phyloP scores from a whole-genome alignment of 1,140 invertebrate species.

The Diorhabda sublineata region DNA sequence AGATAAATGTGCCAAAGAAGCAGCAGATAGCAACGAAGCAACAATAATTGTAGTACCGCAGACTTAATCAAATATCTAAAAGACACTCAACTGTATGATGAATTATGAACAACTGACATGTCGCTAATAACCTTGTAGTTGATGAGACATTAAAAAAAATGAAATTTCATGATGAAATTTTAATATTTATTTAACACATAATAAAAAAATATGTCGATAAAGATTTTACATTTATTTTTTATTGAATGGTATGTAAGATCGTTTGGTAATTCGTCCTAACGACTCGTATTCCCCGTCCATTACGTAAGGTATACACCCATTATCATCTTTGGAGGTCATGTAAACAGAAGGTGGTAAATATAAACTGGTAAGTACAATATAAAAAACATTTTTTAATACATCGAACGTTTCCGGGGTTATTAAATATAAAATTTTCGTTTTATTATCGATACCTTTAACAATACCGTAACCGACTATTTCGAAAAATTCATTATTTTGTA shows the following conservation, averaged over 20 bases:
- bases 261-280: constrained; percentile 38
- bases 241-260: constrained; percentile 30
- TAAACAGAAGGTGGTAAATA: constrained; percentile 39
- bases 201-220: not conserved
- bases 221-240: constrained; percentile 11
- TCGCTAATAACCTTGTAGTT: too few species aligned
- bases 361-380: constrained; percentile 36
- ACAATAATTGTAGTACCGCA: too few species aligned
- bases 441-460: constrained; percentile 37
- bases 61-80: too few species aligned
- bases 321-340: constrained; percentile 32
- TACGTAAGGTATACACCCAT: constrained; percentile 37
- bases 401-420: constrained; percentile 35
- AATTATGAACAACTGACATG: too few species aligned
- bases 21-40: too few species aligned
- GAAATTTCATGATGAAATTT: not conserved
- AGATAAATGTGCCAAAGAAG: too few species aligned
- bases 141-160: too few species aligned
- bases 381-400: constrained; percentile 32
- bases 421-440: constrained; percentile 30
- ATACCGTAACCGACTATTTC: constrained; percentile 38
- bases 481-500: constrained; percentile 20
- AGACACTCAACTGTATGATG: too few species aligned
- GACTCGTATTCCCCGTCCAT: constrained; percentile 28
- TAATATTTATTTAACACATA: not conserved